Evolutionary conservation across 2,888 invertebrate species (phyloP).

Genomic region (Erebia palarica): DNA sequence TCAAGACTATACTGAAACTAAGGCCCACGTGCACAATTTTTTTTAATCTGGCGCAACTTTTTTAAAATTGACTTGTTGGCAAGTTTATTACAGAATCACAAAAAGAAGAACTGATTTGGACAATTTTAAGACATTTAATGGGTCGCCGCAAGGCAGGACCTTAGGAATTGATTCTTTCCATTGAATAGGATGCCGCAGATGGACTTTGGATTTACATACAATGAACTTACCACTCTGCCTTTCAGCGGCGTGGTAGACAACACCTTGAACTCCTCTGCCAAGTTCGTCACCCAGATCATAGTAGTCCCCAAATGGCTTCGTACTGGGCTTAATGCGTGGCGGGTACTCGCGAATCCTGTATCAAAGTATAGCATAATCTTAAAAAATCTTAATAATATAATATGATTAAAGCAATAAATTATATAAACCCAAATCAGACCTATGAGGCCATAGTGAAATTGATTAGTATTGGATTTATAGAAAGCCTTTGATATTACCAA

Average conservation of each 20-base stretch:
- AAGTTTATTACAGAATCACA: too few relatives aligned
- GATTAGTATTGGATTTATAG: background rate
- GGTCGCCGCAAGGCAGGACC: background rate
- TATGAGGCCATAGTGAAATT: background rate
- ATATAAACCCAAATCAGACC: background rate
- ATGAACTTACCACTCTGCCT: conserved; percentile 83
- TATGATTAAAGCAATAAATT: background rate
- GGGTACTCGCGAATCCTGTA: conserved; percentile 71
- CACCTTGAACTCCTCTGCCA: conserved; percentile 95
- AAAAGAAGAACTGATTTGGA: too few relatives aligned
- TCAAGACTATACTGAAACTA: too few relatives aligned
- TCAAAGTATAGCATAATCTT: background rate
- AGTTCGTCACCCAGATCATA: conserved; percentile 96
- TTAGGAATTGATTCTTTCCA: too few relatives aligned
- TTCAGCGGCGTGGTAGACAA: conserved; percentile 94
- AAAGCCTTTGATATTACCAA: background rate
- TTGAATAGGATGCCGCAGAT: too few relatives aligned
- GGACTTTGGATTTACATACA: background rate
- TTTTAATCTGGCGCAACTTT: too few relatives aligned
- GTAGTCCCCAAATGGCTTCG: conserved; percentile 88
- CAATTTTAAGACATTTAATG: too few relatives aligned
- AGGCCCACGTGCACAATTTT: too few relatives aligned
- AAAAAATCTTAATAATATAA: too few relatives aligned
- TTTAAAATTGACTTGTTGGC: too few relatives aligned
- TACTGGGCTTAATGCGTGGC: conserved; percentile 87